phyloP scores from a whole-genome alignment of 1,140 invertebrate species.

The Drosophila truncata region DNA sequence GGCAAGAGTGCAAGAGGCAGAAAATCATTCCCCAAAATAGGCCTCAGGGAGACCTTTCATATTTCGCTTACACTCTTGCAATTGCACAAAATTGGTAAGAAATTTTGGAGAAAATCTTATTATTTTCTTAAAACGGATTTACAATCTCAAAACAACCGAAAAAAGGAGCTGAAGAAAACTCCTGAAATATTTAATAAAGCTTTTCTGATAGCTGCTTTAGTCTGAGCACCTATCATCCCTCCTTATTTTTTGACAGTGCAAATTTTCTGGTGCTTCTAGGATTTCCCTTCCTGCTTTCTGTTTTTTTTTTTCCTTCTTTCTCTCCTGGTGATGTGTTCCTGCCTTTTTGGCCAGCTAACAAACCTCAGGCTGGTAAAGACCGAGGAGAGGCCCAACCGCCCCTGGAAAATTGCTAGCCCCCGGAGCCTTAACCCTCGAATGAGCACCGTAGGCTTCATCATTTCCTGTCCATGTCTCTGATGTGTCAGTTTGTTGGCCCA shows the following conservation, averaged over 20 bases:
- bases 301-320: background rate
- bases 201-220: too few relatives aligned
- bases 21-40: constrained; percentile 28
- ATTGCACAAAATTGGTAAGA: background rate
- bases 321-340: background rate
- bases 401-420: background rate
- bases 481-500: constrained; percentile 60
- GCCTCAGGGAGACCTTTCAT: constrained; percentile 14
- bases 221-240: background rate
- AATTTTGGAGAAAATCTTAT: too few relatives aligned
- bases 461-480: constrained; percentile 31
- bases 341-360: constrained; percentile 28
- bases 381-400: too few relatives aligned
- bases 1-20: constrained; percentile 9
- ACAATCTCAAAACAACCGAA: background rate
- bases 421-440: constrained; percentile 6
- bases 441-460: constrained; percentile 13
- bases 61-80: constrained; percentile 22
- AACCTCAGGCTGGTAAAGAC: constrained; percentile 31
- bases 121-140: background rate
- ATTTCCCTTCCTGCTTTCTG: background rate
- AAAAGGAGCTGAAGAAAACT: background rate
- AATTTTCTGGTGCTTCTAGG: background rate
- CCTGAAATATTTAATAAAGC: background rate
- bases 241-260: background rate